Conservation (phyloP, 1,140 invertebrate genomes). For the Aplysia californica region DNA sequence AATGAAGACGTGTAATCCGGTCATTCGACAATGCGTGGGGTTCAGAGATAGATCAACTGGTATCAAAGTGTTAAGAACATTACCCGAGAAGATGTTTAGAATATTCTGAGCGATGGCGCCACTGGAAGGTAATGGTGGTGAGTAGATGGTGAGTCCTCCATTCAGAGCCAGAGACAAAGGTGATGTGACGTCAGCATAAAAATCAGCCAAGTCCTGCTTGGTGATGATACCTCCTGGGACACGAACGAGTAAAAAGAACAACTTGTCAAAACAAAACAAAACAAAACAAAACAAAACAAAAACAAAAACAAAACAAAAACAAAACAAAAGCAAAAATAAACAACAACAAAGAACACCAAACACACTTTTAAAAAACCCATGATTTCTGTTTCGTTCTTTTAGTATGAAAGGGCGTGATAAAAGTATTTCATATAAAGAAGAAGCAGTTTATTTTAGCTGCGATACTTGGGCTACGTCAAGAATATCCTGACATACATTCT, state of each 20-base stretch:
- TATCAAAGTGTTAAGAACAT: too few species aligned
- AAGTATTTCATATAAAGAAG: not conserved
- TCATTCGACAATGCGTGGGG: too few species aligned
- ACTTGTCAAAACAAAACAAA: too few species aligned
- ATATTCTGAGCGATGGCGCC: constrained; percentile 85
- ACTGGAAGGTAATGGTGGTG: constrained; percentile 81
- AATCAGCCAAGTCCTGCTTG: constrained; percentile 46
- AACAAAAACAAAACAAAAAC: not conserved
- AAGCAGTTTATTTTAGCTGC: too few species aligned
- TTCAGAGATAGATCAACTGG: too few species aligned
- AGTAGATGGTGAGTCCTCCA: constrained; percentile 74
- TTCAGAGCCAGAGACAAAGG: constrained; percentile 27
- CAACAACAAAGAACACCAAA: too few species aligned
- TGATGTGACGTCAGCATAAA: constrained; percentile 25
- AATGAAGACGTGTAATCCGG: too few species aligned
- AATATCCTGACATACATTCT: too few species aligned
- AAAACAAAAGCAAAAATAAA: too few species aligned
- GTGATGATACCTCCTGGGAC: constrained; percentile 48
- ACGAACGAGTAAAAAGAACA: too few species aligned
- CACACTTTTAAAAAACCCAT: too few species aligned
- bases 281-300: not conserved
- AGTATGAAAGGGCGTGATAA: not conserved
- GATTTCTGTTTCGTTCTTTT: not conserved
- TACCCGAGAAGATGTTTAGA: constrained; percentile 81
- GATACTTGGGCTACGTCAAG: too few species aligned